These are phyloP conservation scores for Endomychus coccineus DNA, from an alignment of 2,888 invertebrate species.

Conservation along the genomic window DNA sequence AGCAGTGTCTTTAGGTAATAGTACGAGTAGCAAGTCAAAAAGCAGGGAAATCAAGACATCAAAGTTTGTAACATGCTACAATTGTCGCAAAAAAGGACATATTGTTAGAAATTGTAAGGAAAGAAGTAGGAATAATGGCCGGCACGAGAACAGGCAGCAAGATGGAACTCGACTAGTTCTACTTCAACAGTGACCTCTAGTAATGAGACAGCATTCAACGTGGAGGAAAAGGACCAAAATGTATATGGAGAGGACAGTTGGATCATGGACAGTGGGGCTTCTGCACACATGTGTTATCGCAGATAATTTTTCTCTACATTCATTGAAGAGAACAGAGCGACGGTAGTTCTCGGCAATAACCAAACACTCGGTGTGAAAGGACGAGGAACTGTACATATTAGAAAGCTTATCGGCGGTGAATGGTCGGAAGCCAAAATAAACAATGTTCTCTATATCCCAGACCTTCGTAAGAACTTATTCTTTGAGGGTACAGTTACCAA, in stretches of 20 bases:
- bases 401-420: conserved; percentile 9
- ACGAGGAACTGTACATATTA: conserved; percentile 8
- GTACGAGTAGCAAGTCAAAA: not conserved
- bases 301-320: conserved; percentile 7
- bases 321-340: not conserved
- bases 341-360: not conserved
- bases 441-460: conserved; percentile 31
- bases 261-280: conserved; percentile 19
- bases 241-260: conserved; percentile 6
- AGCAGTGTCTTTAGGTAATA: not conserved
- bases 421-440: conserved; percentile 20
- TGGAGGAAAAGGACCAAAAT: not conserved
- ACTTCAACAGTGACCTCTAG: too few relatives aligned
- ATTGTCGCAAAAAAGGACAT: conserved; percentile 8
- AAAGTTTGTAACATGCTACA: conserved; percentile 6
- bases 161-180: too few relatives aligned
- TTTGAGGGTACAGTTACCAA: conserved; percentile 31
- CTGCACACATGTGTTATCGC: conserved; percentile 17
- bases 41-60: not conserved
- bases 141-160: too few relatives aligned
- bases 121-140: not conserved
- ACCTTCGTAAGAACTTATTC: conserved; percentile 32
- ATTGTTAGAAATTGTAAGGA: not conserved
- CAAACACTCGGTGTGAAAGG: not conserved
- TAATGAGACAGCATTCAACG: too few relatives aligned